Conservation (phyloP, 2,888 invertebrate species). For the Heliconius cydno region DNA sequence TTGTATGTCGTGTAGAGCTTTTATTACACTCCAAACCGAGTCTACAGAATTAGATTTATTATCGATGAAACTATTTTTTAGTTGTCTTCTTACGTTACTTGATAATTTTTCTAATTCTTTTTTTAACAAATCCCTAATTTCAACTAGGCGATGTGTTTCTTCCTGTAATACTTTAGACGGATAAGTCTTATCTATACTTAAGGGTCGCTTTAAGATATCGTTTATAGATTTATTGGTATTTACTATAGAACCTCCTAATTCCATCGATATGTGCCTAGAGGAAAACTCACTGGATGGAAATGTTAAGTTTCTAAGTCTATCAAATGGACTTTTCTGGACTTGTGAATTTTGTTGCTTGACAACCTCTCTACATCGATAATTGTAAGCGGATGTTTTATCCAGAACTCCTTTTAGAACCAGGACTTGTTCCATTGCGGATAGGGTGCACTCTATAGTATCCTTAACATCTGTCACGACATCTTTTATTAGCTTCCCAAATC, state of each 20-base stretch:
- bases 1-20: constrained; percentile 59
- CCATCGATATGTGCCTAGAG: constrained; percentile 34
- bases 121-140: constrained; percentile 59
- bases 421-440: constrained; percentile 68
- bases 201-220: constrained; percentile 50
- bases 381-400: constrained; percentile 51
- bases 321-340: constrained; percentile 11
- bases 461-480: constrained; percentile 69
- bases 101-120: constrained; percentile 62
- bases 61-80: constrained; percentile 48
- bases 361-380: constrained; percentile 49
- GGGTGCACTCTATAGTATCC: constrained; percentile 69
- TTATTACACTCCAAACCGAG: constrained; percentile 59
- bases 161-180: constrained; percentile 55
- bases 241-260: constrained; percentile 50
- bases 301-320: constrained; percentile 1
- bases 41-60: constrained; percentile 52
- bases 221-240: constrained; percentile 52
- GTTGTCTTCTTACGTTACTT: constrained; percentile 54
- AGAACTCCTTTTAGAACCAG: constrained; percentile 53
- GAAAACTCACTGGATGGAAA: constrained; percentile 19
- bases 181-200: constrained; percentile 50
- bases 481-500: constrained; percentile 65
- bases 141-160: constrained; percentile 59
- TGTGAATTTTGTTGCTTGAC: background rate